These are phyloP conservation scores for Barnardius zonarius DNA, from an alignment of 2,113 vertebrate species.

Conservation along the genomic window DNA sequence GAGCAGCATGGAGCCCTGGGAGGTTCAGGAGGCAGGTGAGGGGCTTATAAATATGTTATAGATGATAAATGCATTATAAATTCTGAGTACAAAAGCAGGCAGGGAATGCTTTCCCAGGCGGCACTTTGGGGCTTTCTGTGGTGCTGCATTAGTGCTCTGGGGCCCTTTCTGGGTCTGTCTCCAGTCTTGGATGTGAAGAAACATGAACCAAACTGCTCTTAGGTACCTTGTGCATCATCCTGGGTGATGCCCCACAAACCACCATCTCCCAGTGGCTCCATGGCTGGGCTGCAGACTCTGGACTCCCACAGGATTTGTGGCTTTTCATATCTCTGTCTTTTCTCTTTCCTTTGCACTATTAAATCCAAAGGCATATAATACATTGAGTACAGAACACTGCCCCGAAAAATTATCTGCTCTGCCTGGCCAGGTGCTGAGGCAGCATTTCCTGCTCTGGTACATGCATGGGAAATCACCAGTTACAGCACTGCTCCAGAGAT, in stretches of 20 bases:
- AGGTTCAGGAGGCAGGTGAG: neutral
- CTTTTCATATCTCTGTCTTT: neutral
- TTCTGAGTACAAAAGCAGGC: neutral
- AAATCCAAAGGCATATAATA: neutral
- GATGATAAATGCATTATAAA: neutral
- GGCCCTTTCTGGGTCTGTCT: neutral
- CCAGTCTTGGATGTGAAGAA: neutral
- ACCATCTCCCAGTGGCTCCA: accelerated
- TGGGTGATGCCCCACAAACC: neutral
- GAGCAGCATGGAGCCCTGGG: neutral
- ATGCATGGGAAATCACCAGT: neutral
- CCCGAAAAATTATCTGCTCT: neutral
- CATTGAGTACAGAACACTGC: neutral
- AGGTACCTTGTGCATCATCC: neutral
- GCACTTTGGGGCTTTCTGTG: neutral
- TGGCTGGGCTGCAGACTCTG: neutral
- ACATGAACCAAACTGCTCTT: too few species aligned
- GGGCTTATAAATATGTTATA: neutral
- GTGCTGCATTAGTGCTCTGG: neutral
- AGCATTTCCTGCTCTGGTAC: neutral
- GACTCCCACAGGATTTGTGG: neutral
- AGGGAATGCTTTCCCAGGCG: neutral
- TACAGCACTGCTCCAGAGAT: neutral
- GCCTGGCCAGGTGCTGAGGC: neutral
- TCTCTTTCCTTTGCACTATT: neutral